Evolutionary conservation across 2,113 vertebrate species (phyloP).

Genomic region (Pteronura brasiliensis): DNA sequence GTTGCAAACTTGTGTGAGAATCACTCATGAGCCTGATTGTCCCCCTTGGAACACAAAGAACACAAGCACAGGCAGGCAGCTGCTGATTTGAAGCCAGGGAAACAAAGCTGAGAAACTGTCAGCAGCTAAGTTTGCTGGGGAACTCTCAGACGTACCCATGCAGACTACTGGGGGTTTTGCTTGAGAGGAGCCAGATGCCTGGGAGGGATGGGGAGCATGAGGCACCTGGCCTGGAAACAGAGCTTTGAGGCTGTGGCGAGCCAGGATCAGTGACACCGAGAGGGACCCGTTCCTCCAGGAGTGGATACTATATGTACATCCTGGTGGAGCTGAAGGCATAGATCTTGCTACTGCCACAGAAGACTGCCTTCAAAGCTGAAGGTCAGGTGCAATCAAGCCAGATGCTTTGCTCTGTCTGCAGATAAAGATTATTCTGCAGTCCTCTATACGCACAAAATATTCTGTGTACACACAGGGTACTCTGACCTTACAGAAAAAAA

Average conservation of each 20-base stretch:
- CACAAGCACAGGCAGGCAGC: neutral
- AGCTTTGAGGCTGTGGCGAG: neutral
- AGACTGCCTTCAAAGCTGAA: neutral
- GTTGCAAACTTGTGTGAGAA: neutral
- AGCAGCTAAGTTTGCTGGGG: neutral
- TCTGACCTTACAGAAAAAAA: neutral
- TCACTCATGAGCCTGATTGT: neutral
- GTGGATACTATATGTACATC: neutral
- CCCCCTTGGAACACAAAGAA: neutral
- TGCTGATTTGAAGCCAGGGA: neutral
- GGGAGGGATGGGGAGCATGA: fast-evolving
- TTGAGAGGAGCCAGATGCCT: neutral
- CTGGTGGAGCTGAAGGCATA: neutral
- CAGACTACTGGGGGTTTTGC: neutral
- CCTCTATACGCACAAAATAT: neutral
- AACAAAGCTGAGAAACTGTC: neutral
- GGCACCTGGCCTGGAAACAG: neutral
- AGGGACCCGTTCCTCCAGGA: neutral
- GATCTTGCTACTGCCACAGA: neutral
- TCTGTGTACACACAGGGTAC: neutral
- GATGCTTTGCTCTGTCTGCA: neutral
- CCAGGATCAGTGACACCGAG: neutral
- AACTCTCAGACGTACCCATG: neutral
- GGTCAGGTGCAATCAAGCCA: too few relatives aligned
- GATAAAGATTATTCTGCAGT: neutral